Conservation (phyloP, 2,888 invertebrate genomes). For the Drosophila siamana region DNA sequence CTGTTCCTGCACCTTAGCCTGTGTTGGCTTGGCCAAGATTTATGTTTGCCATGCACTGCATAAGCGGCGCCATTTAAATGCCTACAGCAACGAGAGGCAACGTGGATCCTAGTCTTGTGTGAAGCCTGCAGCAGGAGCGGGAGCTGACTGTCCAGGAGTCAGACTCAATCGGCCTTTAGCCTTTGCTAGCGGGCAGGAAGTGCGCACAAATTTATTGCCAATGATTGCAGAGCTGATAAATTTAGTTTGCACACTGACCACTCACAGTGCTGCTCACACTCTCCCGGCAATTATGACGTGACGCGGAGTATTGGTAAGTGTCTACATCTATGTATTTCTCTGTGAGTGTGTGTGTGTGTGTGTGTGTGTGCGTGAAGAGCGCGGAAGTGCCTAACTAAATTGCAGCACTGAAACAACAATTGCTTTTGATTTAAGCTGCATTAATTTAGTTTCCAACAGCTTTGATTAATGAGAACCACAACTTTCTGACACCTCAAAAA, state of each 20-base stretch:
- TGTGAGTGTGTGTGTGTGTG: no score
- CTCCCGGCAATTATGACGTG: constrained; percentile 68
- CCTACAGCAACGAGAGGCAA: constrained; percentile 20
- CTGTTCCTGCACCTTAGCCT: constrained; percentile 54
- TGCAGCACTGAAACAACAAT: constrained; percentile 53
- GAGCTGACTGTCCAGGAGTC: background rate
- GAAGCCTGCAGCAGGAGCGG: background rate
- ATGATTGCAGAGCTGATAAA: constrained; percentile 76
- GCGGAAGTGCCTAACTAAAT: constrained; percentile 67
- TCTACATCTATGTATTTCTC: no score
- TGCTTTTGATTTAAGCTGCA: constrained; percentile 65
- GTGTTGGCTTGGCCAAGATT: constrained; percentile 64
- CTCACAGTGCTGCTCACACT: constrained; percentile 4
- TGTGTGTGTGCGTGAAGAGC: constrained; percentile 51
- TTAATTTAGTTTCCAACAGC: constrained; percentile 56
- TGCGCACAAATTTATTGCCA: constrained; percentile 67
- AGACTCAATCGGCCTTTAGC: constrained; percentile 38
- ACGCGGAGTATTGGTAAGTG: constrained; percentile 22
- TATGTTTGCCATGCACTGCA: constrained; percentile 73
- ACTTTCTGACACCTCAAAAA: constrained; percentile 34
- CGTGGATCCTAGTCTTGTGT: constrained; percentile 2
- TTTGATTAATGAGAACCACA: constrained; percentile 58
- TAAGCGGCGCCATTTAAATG: constrained; percentile 70
- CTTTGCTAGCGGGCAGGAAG: constrained; percentile 36
- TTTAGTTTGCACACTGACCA: constrained; percentile 55